Evolutionary conservation across 2,797 vertebrate genomes (phyloP), one percentile per base, ranked within the genome.

Genomic region (Orestias chungarensis): DNA sequence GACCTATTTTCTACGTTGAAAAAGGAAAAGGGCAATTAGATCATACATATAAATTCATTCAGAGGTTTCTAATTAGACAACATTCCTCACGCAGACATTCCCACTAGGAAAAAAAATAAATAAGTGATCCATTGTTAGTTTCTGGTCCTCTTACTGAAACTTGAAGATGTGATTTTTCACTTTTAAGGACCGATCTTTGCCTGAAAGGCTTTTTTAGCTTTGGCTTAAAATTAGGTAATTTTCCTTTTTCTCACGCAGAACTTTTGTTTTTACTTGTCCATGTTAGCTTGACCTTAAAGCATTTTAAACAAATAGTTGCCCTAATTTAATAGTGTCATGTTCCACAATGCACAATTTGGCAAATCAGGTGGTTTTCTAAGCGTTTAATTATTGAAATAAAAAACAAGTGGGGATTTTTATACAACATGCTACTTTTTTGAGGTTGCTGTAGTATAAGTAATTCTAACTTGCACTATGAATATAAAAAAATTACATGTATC

Each of bases 11-110:
- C 47, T 54, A 59, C 61, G 76, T 89, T 78, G 66, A 77, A 74
- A 87, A 87, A 91, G 78, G 91, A 80, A 69, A 95, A 95, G 94
- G 95, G 94, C 95, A 95, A 95, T 95, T 95, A 95, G 90, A 93
- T 74, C 84, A 87, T 81, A 65, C 82, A 77, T 85, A 33, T 85
- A 33, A 79, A 90, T 83, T 79, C 75, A 84, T 82, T 69, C 66
- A 71, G 65, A 84, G 68, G 73, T 86, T 83, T 71, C 59, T 68
- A 83, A 80, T 87, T 67, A 68, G 83, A 84, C 1, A 0, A 76
- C 88, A 84, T 90, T 91, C 88, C 89, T 87, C 66, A 86, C 59
- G 42, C 78, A 83, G 82, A 94, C 94, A 95, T 95, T 95, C 92
- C 93, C 82, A 79, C 89, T 61, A 57, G 50, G 71, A 70, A 47